phyloP scores from a whole-genome alignment of 1,140 invertebrate species.

The Scylla paramamosain region DNA sequence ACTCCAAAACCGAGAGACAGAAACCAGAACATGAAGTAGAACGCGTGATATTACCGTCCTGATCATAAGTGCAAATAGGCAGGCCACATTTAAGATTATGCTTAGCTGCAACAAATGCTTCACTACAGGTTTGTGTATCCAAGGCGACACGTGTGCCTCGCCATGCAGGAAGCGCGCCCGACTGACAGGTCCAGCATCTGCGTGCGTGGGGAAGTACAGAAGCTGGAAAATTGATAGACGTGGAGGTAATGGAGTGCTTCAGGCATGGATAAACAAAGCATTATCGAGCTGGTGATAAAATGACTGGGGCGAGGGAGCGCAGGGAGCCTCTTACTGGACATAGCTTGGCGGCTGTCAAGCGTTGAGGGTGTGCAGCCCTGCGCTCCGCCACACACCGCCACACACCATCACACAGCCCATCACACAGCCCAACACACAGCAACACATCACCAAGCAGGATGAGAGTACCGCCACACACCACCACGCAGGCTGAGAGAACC shows the following conservation, averaged over 20 bases:
- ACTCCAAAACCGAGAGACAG: too few species aligned
- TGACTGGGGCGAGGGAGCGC: background rate
- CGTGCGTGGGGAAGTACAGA: background rate
- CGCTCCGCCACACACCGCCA: too few species aligned
- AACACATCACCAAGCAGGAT: too few species aligned
- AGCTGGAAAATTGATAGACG: background rate
- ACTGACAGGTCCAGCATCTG: background rate
- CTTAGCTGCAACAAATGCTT: background rate
- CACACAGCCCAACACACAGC: background rate
- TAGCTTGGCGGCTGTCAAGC: background rate
- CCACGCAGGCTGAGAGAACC: too few species aligned
- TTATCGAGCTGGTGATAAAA: background rate
- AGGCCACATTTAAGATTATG: background rate
- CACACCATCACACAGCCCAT: too few species aligned
- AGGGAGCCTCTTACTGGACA: background rate
- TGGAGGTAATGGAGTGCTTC: background rate
- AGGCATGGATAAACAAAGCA: constrained; percentile 22
- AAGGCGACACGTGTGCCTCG: background rate
- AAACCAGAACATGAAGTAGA: too few species aligned
- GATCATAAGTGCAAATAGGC: background rate
- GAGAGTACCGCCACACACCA: too few species aligned
- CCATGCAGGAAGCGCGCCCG: background rate
- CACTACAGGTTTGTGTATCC: background rate
- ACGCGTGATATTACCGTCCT: too few species aligned
- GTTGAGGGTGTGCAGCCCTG: too few species aligned